Percentiles rank a stretch among this genome's conserved stretches.
phyloP scores from a whole-genome alignment of 2,113 vertebrate genomes.

The Myrmecophaga tridactyla region DNA sequence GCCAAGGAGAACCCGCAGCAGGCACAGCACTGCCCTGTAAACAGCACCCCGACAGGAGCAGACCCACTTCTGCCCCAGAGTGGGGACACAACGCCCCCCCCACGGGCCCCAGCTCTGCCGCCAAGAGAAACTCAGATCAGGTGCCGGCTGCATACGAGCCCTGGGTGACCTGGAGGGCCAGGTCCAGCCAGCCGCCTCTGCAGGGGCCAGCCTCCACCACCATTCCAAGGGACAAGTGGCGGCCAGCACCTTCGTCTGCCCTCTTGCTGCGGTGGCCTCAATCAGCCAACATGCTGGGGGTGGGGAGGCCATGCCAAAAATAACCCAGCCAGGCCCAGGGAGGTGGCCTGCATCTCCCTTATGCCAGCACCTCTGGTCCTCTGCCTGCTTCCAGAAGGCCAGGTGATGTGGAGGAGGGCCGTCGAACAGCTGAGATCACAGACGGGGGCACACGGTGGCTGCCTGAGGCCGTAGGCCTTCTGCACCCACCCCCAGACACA shows the following conservation, averaged over 20 bases:
- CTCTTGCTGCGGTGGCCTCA: neutral
- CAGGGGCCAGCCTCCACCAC: slow-evolving; percentile 51
- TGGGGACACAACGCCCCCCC: neutral
- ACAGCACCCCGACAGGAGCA: rapidly evolving
- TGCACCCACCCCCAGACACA: neutral
- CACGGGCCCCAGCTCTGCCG: neutral
- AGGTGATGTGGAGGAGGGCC: rapidly evolving
- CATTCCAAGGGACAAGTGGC: slow-evolving; percentile 51
- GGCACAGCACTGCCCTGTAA: neutral
- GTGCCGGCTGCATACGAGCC: rapidly evolving
- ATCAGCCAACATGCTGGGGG: slow-evolving; percentile 45
- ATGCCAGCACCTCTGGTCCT: neutral
- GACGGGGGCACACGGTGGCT: neutral
- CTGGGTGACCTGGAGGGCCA: neutral
- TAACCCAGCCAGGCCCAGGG: slow-evolving; percentile 61
- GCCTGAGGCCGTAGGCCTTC: no score
- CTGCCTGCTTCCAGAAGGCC: neutral
- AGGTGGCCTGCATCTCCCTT: slow-evolving; percentile 53
- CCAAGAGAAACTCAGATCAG: neutral
- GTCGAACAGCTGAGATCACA: no score
- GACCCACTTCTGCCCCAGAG: rapidly evolving
- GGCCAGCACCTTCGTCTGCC: slow-evolving; percentile 62
- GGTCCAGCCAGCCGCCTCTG: neutral
- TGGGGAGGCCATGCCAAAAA: slow-evolving; percentile 15
- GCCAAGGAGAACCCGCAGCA: no score